These are phyloP conservation scores for Pelosia muscerda DNA, from an alignment of 2,888 invertebrate genomes.

Conservation along the genomic window DNA sequence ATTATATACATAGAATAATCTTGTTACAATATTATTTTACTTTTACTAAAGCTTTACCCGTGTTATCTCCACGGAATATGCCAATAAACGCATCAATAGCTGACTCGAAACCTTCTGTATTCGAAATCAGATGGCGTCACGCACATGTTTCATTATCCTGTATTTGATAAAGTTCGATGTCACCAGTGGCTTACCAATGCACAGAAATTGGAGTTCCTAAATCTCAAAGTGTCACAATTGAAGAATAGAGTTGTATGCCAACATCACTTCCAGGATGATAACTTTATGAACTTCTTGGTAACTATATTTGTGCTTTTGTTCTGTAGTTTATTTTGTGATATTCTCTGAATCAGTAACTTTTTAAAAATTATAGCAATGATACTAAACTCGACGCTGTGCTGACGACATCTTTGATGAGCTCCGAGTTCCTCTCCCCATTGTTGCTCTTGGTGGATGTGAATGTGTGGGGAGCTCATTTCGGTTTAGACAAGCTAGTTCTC, in stretches of 20 bases:
- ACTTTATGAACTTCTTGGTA: slow-evolving; percentile 85
- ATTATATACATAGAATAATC: slow-evolving; percentile 18
- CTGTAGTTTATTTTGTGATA: neutral
- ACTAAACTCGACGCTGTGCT: too few species aligned
- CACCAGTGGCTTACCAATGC: slow-evolving; percentile 87
- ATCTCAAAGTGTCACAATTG: slow-evolving; percentile 86
- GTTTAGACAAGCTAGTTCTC: too few species aligned
- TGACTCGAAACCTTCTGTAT: slow-evolving; percentile 88
- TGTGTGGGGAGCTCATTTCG: too few species aligned
- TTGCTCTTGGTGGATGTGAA: too few species aligned
- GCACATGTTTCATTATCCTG: slow-evolving; percentile 89
- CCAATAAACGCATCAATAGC: slow-evolving; percentile 89
- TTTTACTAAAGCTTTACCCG: slow-evolving; percentile 89
- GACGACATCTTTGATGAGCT: too few species aligned
- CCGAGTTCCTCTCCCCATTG: too few species aligned
- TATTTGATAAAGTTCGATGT: slow-evolving; percentile 86
- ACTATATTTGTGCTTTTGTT: slow-evolving; percentile 30
- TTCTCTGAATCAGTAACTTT: neutral
- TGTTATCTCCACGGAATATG: slow-evolving; percentile 87
- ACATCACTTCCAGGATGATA: slow-evolving; percentile 85
- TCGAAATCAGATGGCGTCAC: slow-evolving; percentile 82
- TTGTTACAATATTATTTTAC: slow-evolving; percentile 60
- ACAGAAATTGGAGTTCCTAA: slow-evolving; percentile 81
- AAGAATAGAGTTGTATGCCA: slow-evolving; percentile 88
- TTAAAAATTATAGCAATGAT: neutral